These are phyloP conservation scores for Holocentrus rufus DNA, from an alignment of 2,797 vertebrate species.

Conservation along the genomic window DNA sequence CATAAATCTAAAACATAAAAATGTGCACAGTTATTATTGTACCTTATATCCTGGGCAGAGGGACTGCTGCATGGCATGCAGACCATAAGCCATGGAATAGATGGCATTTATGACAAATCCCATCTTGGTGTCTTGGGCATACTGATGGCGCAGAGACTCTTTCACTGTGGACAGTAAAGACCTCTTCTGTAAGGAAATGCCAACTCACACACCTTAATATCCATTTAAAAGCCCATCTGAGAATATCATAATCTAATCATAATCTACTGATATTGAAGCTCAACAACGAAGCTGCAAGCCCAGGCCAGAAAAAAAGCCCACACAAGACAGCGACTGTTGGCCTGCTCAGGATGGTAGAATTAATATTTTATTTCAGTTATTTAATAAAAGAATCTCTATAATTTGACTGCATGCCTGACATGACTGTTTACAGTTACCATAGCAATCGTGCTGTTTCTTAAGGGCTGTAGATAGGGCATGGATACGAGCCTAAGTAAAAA, in stretches of 20 bases:
- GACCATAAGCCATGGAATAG: conserved; percentile 96
- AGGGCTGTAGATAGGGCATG: too few relatives aligned
- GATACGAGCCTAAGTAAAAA: too few relatives aligned
- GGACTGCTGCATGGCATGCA: conserved; percentile 92
- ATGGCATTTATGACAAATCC: conserved; percentile 99
- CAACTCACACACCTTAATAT: background rate
- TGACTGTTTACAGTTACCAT: too few relatives aligned
- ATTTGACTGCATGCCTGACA: too few relatives aligned
- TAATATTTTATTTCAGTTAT: too few relatives aligned
- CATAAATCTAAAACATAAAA: background rate
- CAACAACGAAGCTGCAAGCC: too few relatives aligned
- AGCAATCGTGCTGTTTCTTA: too few relatives aligned
- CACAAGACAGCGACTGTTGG: too few relatives aligned
- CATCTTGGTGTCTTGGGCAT: conserved; percentile 99
- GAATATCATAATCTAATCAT: background rate
- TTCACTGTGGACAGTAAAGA: conserved; percentile 73
- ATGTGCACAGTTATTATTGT: background rate
- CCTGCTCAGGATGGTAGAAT: too few relatives aligned
- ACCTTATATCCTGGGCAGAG: conserved; percentile 90
- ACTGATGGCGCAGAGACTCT: conserved; percentile 91
- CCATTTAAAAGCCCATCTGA: background rate
- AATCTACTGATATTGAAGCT: background rate
- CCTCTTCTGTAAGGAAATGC: conserved; percentile 23
- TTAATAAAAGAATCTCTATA: too few relatives aligned
- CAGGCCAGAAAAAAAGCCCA: too few relatives aligned